These are phyloP conservation scores for Carassius gibelio DNA, from an alignment of 2,113 vertebrate genomes.

Conservation along the genomic window DNA sequence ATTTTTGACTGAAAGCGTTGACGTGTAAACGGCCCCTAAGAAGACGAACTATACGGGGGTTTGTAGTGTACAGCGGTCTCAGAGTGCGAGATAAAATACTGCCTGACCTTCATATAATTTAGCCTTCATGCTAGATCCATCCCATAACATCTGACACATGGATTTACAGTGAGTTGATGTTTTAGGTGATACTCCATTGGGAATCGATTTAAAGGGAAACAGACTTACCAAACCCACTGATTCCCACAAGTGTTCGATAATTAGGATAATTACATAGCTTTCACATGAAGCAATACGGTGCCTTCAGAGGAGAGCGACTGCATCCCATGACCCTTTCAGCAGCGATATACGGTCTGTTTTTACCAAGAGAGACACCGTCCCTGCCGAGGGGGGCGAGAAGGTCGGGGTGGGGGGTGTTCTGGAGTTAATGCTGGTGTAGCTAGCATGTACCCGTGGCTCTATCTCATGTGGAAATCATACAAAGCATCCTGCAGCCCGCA, in stretches of 20 bases:
- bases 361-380: not conserved
- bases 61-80: not conserved
- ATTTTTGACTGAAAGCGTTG: too few species aligned
- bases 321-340: conserved; percentile 42
- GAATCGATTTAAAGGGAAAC: conserved; percentile 65
- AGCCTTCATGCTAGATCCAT: conserved; percentile 50
- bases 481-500: conserved; percentile 95
- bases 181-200: conserved; percentile 43
- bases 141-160: conserved; percentile 55
- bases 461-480: conserved; percentile 99
- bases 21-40: not conserved
- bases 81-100: conserved; percentile 16
- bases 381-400: not conserved
- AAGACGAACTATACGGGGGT: not conserved
- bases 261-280: conserved; percentile 55
- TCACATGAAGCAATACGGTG: conserved; percentile 22
- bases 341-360: conserved; percentile 32
- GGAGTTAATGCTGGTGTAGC: conserved; percentile 76
- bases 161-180: conserved; percentile 57
- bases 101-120: conserved; percentile 47
- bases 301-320: not conserved
- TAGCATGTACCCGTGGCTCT: conserved; percentile 90
- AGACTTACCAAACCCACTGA: conserved; percentile 61
- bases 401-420: conserved; percentile 66
- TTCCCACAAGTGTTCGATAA: conserved; percentile 56